A percentile compares a stretch with the other conserved stretches of the same genome.
These are phyloP conservation scores for Pheosia tremula DNA, from an alignment of 2,888 invertebrate species.

Conservation along the genomic window DNA sequence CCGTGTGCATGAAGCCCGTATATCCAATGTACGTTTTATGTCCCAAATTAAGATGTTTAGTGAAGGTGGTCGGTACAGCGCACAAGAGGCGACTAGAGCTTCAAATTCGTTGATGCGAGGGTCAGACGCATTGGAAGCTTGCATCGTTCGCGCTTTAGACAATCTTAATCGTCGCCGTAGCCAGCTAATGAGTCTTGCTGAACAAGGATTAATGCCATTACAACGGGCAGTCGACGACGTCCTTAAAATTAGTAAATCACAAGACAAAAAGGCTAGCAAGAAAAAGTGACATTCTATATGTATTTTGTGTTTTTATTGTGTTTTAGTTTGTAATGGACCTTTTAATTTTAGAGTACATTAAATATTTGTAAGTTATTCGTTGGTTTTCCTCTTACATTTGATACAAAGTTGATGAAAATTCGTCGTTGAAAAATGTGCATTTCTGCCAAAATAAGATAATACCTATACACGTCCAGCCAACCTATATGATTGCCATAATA, in stretches of 20 bases:
- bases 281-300: slow-evolving; percentile 37
- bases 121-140: slow-evolving; percentile 61
- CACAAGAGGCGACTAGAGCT: slow-evolving; percentile 56
- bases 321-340: neutral
- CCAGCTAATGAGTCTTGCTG: slow-evolving; percentile 54
- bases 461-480: no score
- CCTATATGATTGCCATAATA: no score
- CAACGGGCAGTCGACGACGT: slow-evolving; percentile 51
- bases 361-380: neutral
- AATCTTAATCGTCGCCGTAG: slow-evolving; percentile 50
- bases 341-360: slow-evolving; percentile 4
- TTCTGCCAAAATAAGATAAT: no score
- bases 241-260: slow-evolving; percentile 29
- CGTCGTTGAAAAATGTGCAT: no score
- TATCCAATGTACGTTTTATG: slow-evolving; percentile 65
- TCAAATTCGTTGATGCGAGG: slow-evolving; percentile 49
- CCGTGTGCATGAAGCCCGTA: slow-evolving; percentile 64
- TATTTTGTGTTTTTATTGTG: neutral
- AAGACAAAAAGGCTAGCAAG: slow-evolving; percentile 39
- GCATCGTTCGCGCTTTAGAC: slow-evolving; percentile 46
- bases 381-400: neutral
- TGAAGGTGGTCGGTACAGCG: slow-evolving; percentile 64
- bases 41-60: slow-evolving; percentile 56
- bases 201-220: slow-evolving; percentile 50
- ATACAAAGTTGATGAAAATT: neutral